Evolutionary conservation across 2,113 vertebrate genomes (phyloP), one percentile per base, ranked within the genome.

Genomic region (Hydropotes inermis): DNA sequence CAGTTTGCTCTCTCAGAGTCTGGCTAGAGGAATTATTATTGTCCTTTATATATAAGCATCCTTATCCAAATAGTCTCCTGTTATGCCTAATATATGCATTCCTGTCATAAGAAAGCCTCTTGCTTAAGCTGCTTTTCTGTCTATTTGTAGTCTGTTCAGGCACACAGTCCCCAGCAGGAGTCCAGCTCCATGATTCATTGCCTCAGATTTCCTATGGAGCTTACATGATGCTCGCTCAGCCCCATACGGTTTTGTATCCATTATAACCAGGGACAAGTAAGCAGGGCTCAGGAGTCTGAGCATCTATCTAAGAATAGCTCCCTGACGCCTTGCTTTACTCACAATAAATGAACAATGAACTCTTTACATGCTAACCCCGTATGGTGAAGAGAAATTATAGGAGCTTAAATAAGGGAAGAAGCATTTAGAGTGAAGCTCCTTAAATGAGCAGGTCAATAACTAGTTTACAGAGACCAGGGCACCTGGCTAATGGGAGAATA

Each of bases 391-490:
- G 98, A 98, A 98, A 99, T 98, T 97, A 99, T 70, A 98, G 97
- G 85, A 97, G 97, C 98, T 98, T 99, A 99, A 99, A 99, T 99
- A 99, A 99, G 98, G 98, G 95, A 99, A 99, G 96, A 95, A 95
- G 76, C 98, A 97, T 98, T 98, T 98, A 98, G 98, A 99, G 98
- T 67, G 98, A 98, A 98, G 98, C 98, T 98, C 96, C 98, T 98
- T 98, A 98, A 99, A 99, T 97, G 98, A 98, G 98, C 98, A 98
- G 98, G 98, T 99, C 99, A 98, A 99, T 99, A 99, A 99, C 98
- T 98, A 98, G 99, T 99, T 99, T 99, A 98, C 98, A 87, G 98
- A 98, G 98, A 99, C 98, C 98, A 98, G 98, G 97, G 98, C 98
- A 98, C 97, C 98, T 98, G 98, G 98, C 98, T 99, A 99, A 99